Evolutionary conservation across 2,113 vertebrate species (phyloP).

Genomic region (Macquaria ambigua): DNA sequence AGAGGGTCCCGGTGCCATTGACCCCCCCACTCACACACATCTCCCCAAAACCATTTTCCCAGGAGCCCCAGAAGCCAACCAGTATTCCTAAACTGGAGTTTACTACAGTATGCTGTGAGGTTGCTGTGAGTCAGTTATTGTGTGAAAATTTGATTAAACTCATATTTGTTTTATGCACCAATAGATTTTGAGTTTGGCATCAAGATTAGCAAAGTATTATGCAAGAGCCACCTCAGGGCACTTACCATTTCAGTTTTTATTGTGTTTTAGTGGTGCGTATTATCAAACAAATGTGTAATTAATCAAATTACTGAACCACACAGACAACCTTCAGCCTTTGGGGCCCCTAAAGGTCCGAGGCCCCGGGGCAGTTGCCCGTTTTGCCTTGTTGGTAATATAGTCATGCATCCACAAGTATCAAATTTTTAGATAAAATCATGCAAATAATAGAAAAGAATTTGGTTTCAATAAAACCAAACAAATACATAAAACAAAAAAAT

Average conservation of each 20-base stretch:
- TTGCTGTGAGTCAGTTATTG: too few relatives aligned
- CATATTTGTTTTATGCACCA: background rate
- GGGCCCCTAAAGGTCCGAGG: background rate
- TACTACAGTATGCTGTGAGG: too few relatives aligned
- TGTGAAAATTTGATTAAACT: too few relatives aligned
- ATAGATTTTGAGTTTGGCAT: background rate
- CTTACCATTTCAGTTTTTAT: background rate
- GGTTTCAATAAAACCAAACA: background rate
- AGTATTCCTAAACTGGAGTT: too few relatives aligned
- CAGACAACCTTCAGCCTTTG: background rate
- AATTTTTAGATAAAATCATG: background rate
- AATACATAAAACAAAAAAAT: background rate
- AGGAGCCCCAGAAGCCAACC: background rate
- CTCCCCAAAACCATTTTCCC: too few relatives aligned
- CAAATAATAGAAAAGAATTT: background rate
- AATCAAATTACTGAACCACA: background rate
- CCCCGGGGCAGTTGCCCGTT: background rate
- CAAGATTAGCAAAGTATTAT: background rate
- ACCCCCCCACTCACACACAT: too few relatives aligned
- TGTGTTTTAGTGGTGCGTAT: background rate
- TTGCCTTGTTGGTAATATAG: background rate
- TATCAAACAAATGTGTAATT: background rate
- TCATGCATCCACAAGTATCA: background rate
- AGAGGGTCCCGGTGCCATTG: too few relatives aligned
- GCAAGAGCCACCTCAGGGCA: background rate